Evolutionary conservation across 1,140 invertebrate genomes (phyloP), one percentile per base, ranked within the genome.

Genomic region (Eurosta solidaginis): DNA sequence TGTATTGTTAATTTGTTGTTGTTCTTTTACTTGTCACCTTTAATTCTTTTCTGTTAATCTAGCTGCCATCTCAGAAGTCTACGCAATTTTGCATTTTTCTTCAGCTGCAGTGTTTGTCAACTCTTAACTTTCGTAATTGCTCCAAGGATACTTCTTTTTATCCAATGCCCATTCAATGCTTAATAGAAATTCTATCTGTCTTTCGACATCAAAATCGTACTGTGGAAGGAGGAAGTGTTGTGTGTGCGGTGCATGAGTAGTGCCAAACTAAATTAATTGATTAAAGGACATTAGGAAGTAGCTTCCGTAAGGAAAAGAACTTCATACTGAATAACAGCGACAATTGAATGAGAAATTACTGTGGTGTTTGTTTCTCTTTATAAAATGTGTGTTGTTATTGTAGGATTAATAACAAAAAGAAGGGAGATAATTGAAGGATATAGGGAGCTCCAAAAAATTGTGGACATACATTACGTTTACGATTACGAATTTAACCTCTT

Each of bases 241-340:
- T 33, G 54, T n/a, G 1, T 17, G 10, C n/a, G 25, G 10, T 6
- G 49, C 25, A 22, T 14, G 33, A 20, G 59, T 40, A 36, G 33
- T 68, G 42, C 10, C 44, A 75, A 75, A 47, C 5, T 22, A 75
- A 75, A 75, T 75, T 47, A 75, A 75, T 75, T 75, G 74, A 75
- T 75, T 75, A 50, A 75, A 75, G 74, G 40, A 75, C 42, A 49
- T 29, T 74, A 40, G 25, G 25, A n/a, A 42, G 49, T 40, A 17
- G 63, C 63, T 73, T 20, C n/a, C n/a, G n/a, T n/a, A n/a, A n/a
- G 20, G 1, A 27, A 40, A 17, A 75, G 74, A 22, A 17, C 59
- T 20, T 9, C n/a, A 47, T 20, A 27, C 10, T 49, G 29, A 47
- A 47, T 17, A 33, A 75, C 22, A 29, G 74, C 22, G 44, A 45